phyloP scores from a whole-genome alignment of 2,888 invertebrate species.

The Drosophila barbarae region DNA sequence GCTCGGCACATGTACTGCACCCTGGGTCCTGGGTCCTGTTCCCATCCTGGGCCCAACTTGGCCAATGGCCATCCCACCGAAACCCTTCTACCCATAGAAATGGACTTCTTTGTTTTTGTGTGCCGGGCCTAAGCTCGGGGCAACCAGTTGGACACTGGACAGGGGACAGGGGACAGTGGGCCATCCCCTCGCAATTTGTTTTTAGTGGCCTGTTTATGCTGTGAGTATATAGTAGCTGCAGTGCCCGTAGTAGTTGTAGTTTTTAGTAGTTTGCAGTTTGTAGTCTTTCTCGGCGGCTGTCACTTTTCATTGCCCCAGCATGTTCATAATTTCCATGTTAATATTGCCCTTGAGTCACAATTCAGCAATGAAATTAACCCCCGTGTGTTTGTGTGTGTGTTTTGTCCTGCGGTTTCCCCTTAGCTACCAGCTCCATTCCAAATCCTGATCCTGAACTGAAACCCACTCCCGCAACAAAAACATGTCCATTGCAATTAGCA shows the following conservation, averaged over 20 bases:
- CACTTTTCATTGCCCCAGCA: conserved; percentile 51
- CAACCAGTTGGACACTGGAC: conserved; percentile 10
- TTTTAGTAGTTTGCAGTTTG: conserved; percentile 38
- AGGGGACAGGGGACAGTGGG: conserved; percentile 8
- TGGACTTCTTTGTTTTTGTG: conserved; percentile 43
- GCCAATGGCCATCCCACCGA: conserved; percentile 12
- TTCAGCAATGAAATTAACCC: conserved; percentile 70
- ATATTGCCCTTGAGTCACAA: conserved; percentile 72
- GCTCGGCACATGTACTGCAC: conserved; percentile 26
- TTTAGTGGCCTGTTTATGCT: conserved; percentile 57
- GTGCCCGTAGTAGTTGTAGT: conserved; percentile 20
- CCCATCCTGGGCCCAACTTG: not conserved
- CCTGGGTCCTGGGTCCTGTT: not conserved
- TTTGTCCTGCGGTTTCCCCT: conserved; percentile 29
- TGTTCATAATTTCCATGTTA: conserved; percentile 75
- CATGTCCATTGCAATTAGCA: conserved; percentile 60
- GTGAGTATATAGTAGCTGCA: conserved; percentile 16
- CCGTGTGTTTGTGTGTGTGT: conserved; percentile 9
- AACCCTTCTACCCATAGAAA: conserved; percentile 27
- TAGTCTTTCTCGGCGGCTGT: conserved; percentile 45
- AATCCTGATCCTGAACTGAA: not conserved
- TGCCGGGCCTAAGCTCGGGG: conserved; percentile 40
- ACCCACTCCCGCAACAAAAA: conserved; percentile 30
- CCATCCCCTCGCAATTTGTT: conserved; percentile 59
- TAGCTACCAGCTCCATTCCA: not conserved